Evolutionary conservation across 92 coral and sea anemone species (phyloP).

Genomic region (Siderastrea radians): DNA sequence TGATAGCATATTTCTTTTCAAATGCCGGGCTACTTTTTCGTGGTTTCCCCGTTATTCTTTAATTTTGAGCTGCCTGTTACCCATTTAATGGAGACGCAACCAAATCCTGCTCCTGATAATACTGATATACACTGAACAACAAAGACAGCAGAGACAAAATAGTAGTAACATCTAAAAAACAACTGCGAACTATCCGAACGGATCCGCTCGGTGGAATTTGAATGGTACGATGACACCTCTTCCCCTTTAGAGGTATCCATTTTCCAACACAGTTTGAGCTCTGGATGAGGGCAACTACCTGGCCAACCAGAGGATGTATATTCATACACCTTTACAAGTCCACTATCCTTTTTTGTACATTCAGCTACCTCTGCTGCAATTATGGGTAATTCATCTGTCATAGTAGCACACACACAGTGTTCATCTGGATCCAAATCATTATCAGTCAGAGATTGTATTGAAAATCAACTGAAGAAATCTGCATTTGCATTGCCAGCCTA

Average conservation of each 20-base stretch:
- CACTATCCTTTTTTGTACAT: constrained; percentile 8
- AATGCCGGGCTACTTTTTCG: too few relatives aligned
- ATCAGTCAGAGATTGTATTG: not conserved
- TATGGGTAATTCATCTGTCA: constrained; percentile 10
- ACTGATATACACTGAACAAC: too few relatives aligned
- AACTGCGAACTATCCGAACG: too few relatives aligned
- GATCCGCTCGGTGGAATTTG: not conserved
- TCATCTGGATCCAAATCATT: constrained; percentile 43
- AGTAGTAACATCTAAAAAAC: too few relatives aligned
- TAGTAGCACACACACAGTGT: constrained; percentile 26
- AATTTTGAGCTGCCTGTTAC: too few relatives aligned
- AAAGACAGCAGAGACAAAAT: too few relatives aligned
- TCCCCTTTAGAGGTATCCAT: constrained; percentile 47
- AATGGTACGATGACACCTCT: constrained; percentile 6
- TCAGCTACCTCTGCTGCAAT: constrained; percentile 23
- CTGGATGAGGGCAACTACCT: constrained; percentile 36
- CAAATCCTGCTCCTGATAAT: too few relatives aligned
- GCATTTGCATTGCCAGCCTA: constrained; percentile 49
- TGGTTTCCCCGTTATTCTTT: too few relatives aligned
- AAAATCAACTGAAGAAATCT: constrained; percentile 47
- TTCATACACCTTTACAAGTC: constrained; percentile 29
- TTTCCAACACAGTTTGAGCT: constrained; percentile 30
- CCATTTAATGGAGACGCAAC: too few relatives aligned
- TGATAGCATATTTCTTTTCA: too few relatives aligned
- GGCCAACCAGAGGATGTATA: constrained; percentile 41